A percentile compares a stretch with the other conserved stretches of the same genome.
phyloP scores from a whole-genome alignment of 2,888 invertebrate genomes.

The Tenthredo distinguenda region DNA sequence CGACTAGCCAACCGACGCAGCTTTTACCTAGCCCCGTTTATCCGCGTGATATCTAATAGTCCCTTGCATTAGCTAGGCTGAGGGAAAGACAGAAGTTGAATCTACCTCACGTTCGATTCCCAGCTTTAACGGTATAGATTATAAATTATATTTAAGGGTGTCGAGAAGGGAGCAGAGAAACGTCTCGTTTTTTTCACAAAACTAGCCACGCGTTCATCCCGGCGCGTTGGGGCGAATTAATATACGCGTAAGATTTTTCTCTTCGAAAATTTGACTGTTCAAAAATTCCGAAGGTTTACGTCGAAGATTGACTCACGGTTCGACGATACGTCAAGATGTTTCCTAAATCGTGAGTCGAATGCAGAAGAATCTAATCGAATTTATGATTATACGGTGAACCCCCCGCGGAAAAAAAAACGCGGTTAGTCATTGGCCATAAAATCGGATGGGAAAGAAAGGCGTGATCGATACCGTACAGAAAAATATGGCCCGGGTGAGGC shows the following conservation, averaged over 20 bases:
- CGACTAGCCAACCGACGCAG: constrained; percentile 16
- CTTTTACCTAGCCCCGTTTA: background rate
- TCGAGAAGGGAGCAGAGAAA: background rate
- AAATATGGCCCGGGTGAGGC: background rate
- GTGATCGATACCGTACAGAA: constrained; percentile 35
- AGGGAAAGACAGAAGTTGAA: background rate
- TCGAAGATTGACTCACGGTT: constrained; percentile 33
- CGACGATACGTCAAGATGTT: constrained; percentile 45
- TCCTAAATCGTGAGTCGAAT: constrained; percentile 50
- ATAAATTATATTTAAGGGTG: constrained; percentile 39
- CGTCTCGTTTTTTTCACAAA: background rate
- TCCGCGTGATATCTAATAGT: background rate
- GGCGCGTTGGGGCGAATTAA: background rate
- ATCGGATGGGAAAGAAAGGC: constrained; percentile 17
- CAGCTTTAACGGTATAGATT: constrained; percentile 59
- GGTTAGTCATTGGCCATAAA: constrained; percentile 51
- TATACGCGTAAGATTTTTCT: background rate
- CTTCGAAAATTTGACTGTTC: background rate
- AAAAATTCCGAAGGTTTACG: constrained; percentile 6
- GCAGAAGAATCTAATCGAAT: constrained; percentile 51
- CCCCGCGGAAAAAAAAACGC: background rate
- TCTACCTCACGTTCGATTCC: constrained; percentile 20
- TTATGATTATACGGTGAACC: constrained; percentile 42
- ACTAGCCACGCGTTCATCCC: background rate
- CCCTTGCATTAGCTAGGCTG: background rate